These are phyloP conservation scores for Lithodes maja DNA, from an alignment of 2,888 invertebrate species.

Conservation along the genomic window DNA sequence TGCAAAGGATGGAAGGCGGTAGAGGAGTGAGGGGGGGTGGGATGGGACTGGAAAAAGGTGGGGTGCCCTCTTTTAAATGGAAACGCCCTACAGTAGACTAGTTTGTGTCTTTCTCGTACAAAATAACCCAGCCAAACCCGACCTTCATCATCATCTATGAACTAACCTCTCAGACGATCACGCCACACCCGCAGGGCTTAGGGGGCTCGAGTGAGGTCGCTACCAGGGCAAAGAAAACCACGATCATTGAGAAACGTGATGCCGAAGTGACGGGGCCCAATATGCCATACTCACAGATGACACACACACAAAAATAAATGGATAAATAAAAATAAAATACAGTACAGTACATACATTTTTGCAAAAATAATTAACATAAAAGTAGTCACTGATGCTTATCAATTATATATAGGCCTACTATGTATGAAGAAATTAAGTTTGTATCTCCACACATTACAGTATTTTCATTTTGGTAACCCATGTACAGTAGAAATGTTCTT, in stretches of 20 bases:
- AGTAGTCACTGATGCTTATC: too few relatives aligned
- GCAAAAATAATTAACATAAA: too few relatives aligned
- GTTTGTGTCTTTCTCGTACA: slow-evolving; percentile 55
- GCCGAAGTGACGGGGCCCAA: too few relatives aligned
- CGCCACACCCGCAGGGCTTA: slow-evolving; percentile 16
- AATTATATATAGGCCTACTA: not conserved
- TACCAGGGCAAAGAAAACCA: slow-evolving; percentile 7
- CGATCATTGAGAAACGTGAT: too few relatives aligned
- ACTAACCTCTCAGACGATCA: slow-evolving; percentile 50
- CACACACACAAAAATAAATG: too few relatives aligned
- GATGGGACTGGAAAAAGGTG: slow-evolving; percentile 25
- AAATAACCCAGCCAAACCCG: slow-evolving; percentile 24
- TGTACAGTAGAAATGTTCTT: not conserved
- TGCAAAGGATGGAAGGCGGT: not conserved
- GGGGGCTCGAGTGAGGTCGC: slow-evolving; percentile 14
- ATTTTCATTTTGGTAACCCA: not conserved
- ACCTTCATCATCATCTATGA: slow-evolving; percentile 29
- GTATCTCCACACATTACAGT: not conserved
- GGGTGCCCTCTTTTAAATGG: slow-evolving; percentile 48
- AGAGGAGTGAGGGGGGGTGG: not conserved
- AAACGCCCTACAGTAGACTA: slow-evolving; percentile 59
- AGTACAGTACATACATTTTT: too few relatives aligned
- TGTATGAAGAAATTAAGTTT: not conserved
- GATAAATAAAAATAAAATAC: too few relatives aligned
- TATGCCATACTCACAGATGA: too few relatives aligned